Evolutionary conservation across 2,113 vertebrate species (phyloP).

Genomic region (Amia ocellicauda): DNA sequence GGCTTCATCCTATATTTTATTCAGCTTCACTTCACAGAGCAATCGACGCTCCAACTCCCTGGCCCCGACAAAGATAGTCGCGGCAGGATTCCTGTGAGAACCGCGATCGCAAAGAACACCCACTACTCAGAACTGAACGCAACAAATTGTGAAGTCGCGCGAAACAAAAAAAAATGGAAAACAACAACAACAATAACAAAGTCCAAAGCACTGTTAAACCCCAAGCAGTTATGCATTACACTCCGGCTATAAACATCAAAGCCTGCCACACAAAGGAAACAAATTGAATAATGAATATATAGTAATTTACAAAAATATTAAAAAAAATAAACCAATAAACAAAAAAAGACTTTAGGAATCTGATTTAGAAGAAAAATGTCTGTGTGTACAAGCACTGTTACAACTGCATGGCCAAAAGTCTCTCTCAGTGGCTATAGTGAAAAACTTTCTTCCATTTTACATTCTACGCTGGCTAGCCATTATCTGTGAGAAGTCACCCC

Average conservation of each 20-base stretch:
- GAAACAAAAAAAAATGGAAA: background rate
- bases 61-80: background rate
- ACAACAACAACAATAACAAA: background rate
- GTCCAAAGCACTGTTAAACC: conserved; percentile 10
- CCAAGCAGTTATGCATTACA: conserved; percentile 12
- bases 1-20: conserved; percentile 46
- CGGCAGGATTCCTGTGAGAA: background rate
- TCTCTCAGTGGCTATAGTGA: too few relatives aligned
- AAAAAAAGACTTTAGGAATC: conserved; percentile 2
- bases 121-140: conserved; percentile 7
- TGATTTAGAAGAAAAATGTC: background rate
- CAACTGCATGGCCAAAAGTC: too few relatives aligned
- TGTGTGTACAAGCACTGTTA: too few relatives aligned
- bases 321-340: background rate
- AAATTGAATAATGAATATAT: too few relatives aligned
- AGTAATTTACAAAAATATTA: background rate
- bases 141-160: background rate
- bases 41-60: conserved; percentile 1
- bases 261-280: background rate
- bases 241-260: conserved; percentile 16
- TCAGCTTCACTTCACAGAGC: conserved; percentile 9
- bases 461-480: too few relatives aligned
- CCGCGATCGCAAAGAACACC: conserved; percentile 6
- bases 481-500: too few relatives aligned
- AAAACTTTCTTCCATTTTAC: too few relatives aligned